Base-by-base conservation (phyloP, 1,140 invertebrate species). In the Phenacoccus solenopsis region DNA sequence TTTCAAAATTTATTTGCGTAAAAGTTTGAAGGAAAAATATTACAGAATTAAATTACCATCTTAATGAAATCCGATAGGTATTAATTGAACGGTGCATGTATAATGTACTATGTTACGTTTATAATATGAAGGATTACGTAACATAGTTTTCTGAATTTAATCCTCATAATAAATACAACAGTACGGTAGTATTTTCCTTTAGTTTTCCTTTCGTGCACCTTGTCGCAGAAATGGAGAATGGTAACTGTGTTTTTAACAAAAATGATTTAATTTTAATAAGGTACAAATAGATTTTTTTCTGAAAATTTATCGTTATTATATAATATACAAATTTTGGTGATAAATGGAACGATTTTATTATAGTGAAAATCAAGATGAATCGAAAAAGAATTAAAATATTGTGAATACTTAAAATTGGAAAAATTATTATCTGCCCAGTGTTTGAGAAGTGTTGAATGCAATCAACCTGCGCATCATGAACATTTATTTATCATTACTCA, bases 401-500 rank as follows among this genome's bases (percentile, higher is more conserved):
- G 88, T 0, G 90, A 93, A 75, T 95, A 95, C 76, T 81, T 96
- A 49, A 87, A 90, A 83, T 81, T 99, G 74, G 93, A 98, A 76
- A 92, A 94, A 76, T 81, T 99, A 20, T 81, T 99, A 13, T 82
- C 81, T 16, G 89, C 94, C 9, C 96, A 98, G 80, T 82, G 86
- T 64, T 84, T 96, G 80, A 81, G 93, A 1, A 96, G 92, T 73
- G 82, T 82, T 27, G 82, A 88, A 74, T 82, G 85, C 16, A 82
- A 85, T 49, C 82, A 84, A 70, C 75, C 71, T 10, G 70, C 79
- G 0, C 96, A 98, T 73, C 97, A 99, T 79, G 97, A 99, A 77
- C 96, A 98, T 81, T 83, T 98, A 1, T 98, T 98, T 78, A 98
- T 98, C 64, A 83, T 98, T 10, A 98, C 93, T 27, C 96, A 98